Percentiles rank a stretch among this genome's conserved stretches.
Conservation (phyloP, 2,888 invertebrate genomes). For the Blastobasis adustella region DNA sequence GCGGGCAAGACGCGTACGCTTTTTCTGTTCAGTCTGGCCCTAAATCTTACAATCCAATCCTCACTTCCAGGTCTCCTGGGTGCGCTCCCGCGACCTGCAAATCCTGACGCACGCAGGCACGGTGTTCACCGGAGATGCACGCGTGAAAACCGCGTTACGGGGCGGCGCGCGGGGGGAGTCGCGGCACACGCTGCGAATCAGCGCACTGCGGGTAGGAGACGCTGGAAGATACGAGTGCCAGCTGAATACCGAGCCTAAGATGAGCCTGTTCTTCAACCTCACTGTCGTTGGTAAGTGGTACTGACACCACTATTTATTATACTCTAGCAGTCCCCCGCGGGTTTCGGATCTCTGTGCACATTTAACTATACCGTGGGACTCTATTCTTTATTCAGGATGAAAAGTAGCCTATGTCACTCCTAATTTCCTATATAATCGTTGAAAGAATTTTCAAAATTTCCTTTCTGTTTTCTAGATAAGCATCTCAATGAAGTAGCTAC, state of each 20-base stretch:
- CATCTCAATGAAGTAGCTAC: no score
- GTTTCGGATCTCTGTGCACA: not conserved
- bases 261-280: constrained; percentile 6
- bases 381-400: not conserved
- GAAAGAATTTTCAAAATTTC: no score
- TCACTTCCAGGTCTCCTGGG: constrained; percentile 80
- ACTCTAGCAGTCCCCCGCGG: not conserved
- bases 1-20: no score
- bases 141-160: constrained; percentile 71
- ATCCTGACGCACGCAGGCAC: constrained; percentile 79
- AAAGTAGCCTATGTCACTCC: not conserved
- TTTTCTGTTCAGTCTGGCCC: no score
- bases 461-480: no score
- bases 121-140: constrained; percentile 80
- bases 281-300: not conserved
- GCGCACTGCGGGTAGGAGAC: constrained; percentile 74
- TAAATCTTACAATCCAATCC: no score
- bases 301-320: no score
- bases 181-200: constrained; percentile 74
- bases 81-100: constrained; percentile 80
- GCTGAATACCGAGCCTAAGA: constrained; percentile 9
- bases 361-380: no score
- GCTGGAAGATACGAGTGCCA: constrained; percentile 50
- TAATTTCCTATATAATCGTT: not conserved
- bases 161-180: constrained; percentile 35